A percentile compares a stretch with the other conserved stretches of the same genome.
Evolutionary conservation across 2,888 invertebrate species (phyloP).

Genomic region (Nineta flava): DNA sequence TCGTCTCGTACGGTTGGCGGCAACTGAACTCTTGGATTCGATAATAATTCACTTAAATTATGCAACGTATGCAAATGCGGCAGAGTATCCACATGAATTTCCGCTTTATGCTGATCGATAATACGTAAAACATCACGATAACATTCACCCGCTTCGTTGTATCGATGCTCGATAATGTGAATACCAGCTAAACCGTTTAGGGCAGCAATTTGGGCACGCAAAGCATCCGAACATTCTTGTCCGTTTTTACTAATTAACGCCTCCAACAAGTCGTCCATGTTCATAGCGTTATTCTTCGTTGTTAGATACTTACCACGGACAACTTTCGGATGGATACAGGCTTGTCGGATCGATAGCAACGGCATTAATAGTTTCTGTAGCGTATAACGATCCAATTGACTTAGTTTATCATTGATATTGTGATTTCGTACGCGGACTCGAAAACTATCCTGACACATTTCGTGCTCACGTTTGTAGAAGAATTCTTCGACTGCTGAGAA

Average conservation of each 20-base stretch:
- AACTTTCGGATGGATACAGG: constrained; percentile 53
- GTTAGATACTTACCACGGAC: constrained; percentile 35
- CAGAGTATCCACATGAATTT: constrained; percentile 42
- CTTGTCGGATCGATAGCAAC: constrained; percentile 47
- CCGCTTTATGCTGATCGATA: constrained; percentile 26
- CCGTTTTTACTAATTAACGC: constrained; percentile 44
- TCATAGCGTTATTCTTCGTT: constrained; percentile 34
- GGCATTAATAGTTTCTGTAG: constrained; percentile 40
- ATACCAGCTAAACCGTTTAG: constrained; percentile 53
- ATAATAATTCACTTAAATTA: constrained; percentile 40
- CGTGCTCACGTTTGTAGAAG: constrained; percentile 49
- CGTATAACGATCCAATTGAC: constrained; percentile 28
- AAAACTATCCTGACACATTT: constrained; percentile 32
- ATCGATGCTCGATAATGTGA: constrained; percentile 36
- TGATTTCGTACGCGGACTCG: constrained; percentile 27
- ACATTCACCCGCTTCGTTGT: constrained; percentile 34
- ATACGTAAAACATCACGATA: constrained; percentile 44
- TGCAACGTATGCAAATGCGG: constrained; percentile 49
- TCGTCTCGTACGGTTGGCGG: constrained; percentile 35
- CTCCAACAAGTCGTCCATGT: constrained; percentile 47
- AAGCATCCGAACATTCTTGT: constrained; percentile 41
- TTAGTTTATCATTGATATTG: constrained; percentile 29
- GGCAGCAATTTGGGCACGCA: constrained; percentile 44
- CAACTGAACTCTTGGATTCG: constrained; percentile 21
- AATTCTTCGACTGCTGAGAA: constrained; percentile 59